Percentiles rank a stretch among this genome's conserved stretches.
phyloP scores from a whole-genome alignment of 35 echinoderm and acorn worm genomes.

The Anneissia japonica region DNA sequence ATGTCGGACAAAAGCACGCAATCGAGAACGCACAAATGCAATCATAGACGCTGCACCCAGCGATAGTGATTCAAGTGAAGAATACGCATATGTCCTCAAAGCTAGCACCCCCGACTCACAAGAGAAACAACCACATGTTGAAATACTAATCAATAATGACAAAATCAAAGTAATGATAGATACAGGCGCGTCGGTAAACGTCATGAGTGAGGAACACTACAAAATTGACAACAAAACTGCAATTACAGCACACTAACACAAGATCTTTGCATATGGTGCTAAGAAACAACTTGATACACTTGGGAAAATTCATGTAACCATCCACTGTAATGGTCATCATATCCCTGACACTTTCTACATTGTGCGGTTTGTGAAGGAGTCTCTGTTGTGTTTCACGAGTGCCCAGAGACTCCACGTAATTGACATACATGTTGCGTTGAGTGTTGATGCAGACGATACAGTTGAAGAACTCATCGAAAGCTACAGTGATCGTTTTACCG shows the following conservation, averaged over 20 bases:
- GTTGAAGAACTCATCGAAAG: not conserved
- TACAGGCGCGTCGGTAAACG: not conserved
- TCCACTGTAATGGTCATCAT: not conserved
- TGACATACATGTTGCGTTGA: too few relatives aligned
- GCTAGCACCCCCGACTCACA: not conserved
- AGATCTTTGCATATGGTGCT: constrained; percentile 1
- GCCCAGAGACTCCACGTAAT: not conserved
- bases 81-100: too few relatives aligned
- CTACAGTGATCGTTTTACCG: constrained; percentile 21
- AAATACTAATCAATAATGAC: not conserved
- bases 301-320: constrained; percentile 1
- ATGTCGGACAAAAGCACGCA: not conserved
- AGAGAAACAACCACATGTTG: not conserved
- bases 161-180: not conserved
- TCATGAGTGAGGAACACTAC: constrained; percentile 5
- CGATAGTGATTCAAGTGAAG: not conserved
- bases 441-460: not conserved
- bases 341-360: constrained; percentile 3
- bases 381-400: not conserved
- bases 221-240: not conserved
- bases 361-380: not conserved
- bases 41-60: not conserved
- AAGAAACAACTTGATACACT: not conserved
- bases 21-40: not conserved
- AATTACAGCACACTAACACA: not conserved